Conservation (phyloP, 2,797 vertebrate genomes). For the Sebastolobus alascanus region DNA sequence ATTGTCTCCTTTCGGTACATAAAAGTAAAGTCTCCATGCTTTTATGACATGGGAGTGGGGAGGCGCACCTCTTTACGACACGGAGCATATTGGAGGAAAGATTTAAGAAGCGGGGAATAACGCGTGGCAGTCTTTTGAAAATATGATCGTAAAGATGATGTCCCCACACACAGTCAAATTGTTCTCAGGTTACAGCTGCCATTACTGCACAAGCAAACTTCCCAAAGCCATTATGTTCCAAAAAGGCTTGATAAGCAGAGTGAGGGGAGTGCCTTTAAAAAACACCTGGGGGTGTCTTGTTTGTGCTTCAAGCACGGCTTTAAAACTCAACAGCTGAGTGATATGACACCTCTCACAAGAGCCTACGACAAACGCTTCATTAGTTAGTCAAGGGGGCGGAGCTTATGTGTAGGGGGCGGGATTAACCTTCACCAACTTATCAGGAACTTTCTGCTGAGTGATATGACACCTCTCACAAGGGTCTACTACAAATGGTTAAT, state of each 20-base stretch:
- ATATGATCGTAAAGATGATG: conserved; percentile 71
- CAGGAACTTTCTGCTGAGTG: no score
- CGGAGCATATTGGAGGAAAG: conserved; percentile 62
- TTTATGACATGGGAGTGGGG: conserved; percentile 66
- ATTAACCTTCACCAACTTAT: no score
- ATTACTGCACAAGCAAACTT: conserved; percentile 60
- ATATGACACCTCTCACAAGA: no score
- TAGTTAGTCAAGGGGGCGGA: no score
- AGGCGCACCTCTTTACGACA: conserved; percentile 69
- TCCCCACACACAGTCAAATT: conserved; percentile 50
- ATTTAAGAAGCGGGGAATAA: conserved; percentile 73
- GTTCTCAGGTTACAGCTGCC: conserved; percentile 65
- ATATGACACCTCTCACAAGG: no score
- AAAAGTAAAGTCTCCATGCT: conserved; percentile 64
- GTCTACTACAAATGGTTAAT: no score
- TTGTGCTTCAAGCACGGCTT: conserved; percentile 46
- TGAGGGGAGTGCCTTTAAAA: conserved; percentile 48
- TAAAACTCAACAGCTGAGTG: conserved; percentile 44
- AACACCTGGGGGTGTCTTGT: conserved; percentile 52
- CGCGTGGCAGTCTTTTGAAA: conserved; percentile 61
- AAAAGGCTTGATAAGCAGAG: conserved; percentile 52
- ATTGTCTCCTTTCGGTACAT: conserved; percentile 59
- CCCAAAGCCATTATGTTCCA: conserved; percentile 58
- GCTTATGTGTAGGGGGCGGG: no score
- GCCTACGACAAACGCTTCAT: no score